Conservation (phyloP, 2,797 vertebrate species). For the Lepilemur septentrionalis region DNA sequence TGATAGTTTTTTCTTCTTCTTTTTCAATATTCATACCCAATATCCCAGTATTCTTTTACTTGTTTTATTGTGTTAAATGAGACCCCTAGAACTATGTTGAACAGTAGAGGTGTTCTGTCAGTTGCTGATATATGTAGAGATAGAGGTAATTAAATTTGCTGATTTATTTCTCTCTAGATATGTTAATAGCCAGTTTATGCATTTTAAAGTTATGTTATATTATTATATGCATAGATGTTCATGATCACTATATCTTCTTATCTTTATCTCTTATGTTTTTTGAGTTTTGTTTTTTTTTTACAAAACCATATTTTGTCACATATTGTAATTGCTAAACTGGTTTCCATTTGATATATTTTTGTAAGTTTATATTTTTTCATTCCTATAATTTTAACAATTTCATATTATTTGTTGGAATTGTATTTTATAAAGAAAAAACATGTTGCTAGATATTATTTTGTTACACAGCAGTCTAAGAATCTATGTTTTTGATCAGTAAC, state of each 20-base stretch:
- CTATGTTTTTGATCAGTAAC: neutral
- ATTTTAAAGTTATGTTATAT: neutral
- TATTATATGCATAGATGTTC: neutral
- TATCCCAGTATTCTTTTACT: neutral
- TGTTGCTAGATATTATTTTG: neutral
- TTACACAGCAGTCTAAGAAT: neutral
- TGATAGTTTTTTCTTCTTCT: neutral
- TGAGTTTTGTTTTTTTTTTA: neutral
- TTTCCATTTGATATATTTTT: neutral
- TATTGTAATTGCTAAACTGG: neutral
- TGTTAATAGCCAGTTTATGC: neutral
- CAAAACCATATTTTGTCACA: neutral
- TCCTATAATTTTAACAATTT: neutral
- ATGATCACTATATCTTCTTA: neutral
- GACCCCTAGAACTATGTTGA: neutral
- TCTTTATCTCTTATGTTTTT: neutral
- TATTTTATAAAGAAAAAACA: neutral
- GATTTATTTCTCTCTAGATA: neutral
- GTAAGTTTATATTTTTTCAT: neutral
- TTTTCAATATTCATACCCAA: neutral
- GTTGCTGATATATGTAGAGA: neutral
- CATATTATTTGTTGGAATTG: slow-evolving; percentile 4
- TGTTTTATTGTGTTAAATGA: neutral
- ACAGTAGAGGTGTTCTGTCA: neutral
- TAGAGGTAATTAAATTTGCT: neutral